phyloP scores from a whole-genome alignment of 2,888 invertebrate genomes.

The Ophioninae sp. region DNA sequence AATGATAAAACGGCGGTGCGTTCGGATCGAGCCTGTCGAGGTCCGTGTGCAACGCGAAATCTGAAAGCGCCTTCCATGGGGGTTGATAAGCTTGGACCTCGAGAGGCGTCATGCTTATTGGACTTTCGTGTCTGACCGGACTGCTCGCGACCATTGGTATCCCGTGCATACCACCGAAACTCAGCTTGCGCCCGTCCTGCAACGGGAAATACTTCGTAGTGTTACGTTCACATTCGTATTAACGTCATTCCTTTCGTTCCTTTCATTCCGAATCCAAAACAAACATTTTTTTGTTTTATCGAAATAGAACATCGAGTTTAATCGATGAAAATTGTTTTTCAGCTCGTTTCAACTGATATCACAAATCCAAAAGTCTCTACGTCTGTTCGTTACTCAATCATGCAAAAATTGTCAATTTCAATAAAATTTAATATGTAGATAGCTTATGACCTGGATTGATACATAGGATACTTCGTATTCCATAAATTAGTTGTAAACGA shows the following conservation, averaged over 20 bases:
- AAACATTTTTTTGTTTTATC: no score
- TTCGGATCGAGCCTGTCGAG: constrained; percentile 93
- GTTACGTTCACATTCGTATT: constrained; percentile 74
- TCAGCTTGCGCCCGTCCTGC: constrained; percentile 96
- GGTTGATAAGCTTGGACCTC: constrained; percentile 97
- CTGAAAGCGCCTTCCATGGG: constrained; percentile 97
- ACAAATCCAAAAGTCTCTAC: no score
- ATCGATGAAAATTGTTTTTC: no score
- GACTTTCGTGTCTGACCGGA: constrained; percentile 94
- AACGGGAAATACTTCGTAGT: constrained; percentile 82
- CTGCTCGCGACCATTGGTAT: constrained; percentile 99
- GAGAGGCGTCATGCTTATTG: constrained; percentile 91
- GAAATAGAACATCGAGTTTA: no score
- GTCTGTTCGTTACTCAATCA: no score
- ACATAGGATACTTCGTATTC: no score
- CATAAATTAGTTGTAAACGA: no score
- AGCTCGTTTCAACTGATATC: no score
- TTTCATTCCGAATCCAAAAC: no score
- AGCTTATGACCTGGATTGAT: no score
- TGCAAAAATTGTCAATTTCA: no score
- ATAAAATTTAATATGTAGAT: no score
- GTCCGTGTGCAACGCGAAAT: constrained; percentile 97
- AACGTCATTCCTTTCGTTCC: not conserved
- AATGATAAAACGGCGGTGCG: constrained; percentile 96
- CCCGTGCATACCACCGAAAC: constrained; percentile 97